phyloP scores from a whole-genome alignment of 2,797 vertebrate genomes.

The Moxostoma hubbsi region DNA sequence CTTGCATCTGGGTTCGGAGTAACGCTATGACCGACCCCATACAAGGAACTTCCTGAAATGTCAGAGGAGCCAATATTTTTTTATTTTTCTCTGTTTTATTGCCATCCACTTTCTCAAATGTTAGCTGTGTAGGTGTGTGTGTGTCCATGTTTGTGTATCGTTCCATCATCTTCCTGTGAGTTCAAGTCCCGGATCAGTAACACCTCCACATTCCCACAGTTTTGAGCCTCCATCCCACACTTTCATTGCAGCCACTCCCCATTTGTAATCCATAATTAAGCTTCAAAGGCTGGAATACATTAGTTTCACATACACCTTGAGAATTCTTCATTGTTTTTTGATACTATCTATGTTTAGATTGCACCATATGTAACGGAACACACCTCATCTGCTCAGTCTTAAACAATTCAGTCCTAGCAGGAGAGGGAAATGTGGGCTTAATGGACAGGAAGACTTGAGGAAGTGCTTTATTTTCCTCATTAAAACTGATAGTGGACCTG shows the following conservation, averaged over 20 bases:
- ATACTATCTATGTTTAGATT: constrained; percentile 44
- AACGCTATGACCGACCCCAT: constrained; percentile 63
- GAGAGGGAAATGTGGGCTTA: constrained; percentile 61
- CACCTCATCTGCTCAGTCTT: constrained; percentile 8
- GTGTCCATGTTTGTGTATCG: constrained; percentile 5
- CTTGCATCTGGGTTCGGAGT: constrained; percentile 71
- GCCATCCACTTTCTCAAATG: constrained; percentile 60
- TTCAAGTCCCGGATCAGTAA: constrained; percentile 31
- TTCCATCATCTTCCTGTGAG: constrained; percentile 33
- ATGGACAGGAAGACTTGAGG: constrained; percentile 62
- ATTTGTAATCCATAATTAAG: constrained; percentile 14
- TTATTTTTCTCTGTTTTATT: constrained; percentile 52
- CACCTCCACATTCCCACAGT: constrained; percentile 27
- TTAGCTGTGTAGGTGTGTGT: constrained; percentile 21
- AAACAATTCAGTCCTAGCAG: constrained; percentile 53
- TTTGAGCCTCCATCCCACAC: constrained; percentile 24
- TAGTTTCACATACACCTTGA: constrained; percentile 26
- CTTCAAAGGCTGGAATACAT: constrained; percentile 33
- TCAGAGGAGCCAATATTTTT: constrained; percentile 63
- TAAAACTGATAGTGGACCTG: constrained; percentile 56
- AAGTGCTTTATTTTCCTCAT: constrained; percentile 55
- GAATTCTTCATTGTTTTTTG: constrained; percentile 41
- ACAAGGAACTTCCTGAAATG: constrained; percentile 78
- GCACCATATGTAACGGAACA: constrained; percentile 32
- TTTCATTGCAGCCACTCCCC: constrained; percentile 18